Percentiles rank a stretch among this genome's conserved stretches.
Conservation (phyloP, 2,888 invertebrate genomes). For the Lymantria monacha region DNA sequence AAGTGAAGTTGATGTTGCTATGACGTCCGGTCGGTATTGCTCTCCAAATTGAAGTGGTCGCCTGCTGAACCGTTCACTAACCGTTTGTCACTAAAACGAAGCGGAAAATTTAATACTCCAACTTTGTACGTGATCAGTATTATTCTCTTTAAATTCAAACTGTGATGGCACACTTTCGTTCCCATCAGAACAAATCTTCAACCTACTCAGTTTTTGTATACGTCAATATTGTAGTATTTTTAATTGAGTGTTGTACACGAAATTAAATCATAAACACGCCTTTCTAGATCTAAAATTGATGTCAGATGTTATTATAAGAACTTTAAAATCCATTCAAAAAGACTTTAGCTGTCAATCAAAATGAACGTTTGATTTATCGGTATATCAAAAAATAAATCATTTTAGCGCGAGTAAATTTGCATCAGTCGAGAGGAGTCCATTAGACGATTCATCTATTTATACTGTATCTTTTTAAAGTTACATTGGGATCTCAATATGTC, state of each 20-base stretch:
- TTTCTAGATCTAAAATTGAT: conserved; percentile 32
- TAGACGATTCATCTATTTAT: conserved; percentile 16
- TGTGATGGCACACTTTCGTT: conserved; percentile 68
- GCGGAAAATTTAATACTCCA: conserved; percentile 75
- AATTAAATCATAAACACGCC: conserved; percentile 37
- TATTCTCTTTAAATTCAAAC: conserved; percentile 58
- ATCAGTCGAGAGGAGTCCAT: conserved; percentile 31
- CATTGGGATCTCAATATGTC: conserved; percentile 28
- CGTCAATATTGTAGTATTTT: conserved; percentile 44
- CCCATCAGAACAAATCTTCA: conserved; percentile 46
- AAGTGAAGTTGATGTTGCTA: conserved; percentile 15
- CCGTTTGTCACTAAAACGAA: conserved; percentile 73
- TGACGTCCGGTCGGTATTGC: conserved; percentile 17
- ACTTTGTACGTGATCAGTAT: conserved; percentile 71
- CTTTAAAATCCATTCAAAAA: conserved; percentile 34
- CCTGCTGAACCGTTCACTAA: conserved; percentile 54
- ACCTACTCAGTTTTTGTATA: conserved; percentile 41
- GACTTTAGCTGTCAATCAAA: conserved; percentile 47
- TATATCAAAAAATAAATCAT: conserved; percentile 24
- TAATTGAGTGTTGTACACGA: conserved; percentile 51
- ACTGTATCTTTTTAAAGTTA: conserved; percentile 16
- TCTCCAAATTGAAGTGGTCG: conserved; percentile 30
- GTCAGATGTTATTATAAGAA: conserved; percentile 32
- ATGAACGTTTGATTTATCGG: conserved; percentile 36
- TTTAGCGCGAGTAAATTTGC: conserved; percentile 24